Percentiles rank a stretch among this genome's conserved stretches.
Conservation (phyloP, 2,113 vertebrate genomes). For the Prunella fulvescens region DNA sequence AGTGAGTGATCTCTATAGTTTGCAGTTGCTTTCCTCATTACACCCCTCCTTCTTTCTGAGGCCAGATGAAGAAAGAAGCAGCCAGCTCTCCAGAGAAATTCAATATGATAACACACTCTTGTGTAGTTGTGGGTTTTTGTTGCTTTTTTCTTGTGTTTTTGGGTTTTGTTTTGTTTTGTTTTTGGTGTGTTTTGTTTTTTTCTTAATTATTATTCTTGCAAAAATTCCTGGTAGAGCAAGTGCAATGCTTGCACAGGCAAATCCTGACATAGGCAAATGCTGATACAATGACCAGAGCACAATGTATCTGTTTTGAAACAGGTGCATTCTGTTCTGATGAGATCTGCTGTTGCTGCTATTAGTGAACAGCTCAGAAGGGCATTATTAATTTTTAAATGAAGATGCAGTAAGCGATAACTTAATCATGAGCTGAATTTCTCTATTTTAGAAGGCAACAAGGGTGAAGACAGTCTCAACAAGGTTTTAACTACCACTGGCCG, state of each 20-base stretch:
- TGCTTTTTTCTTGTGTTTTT: too few relatives aligned
- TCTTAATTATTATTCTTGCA: not conserved
- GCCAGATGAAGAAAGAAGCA: not conserved
- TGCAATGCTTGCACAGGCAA: not conserved
- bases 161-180: too few relatives aligned
- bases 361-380: not conserved
- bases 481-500: not conserved
- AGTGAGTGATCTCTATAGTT: not conserved
- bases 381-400: not conserved
- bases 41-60: not conserved
- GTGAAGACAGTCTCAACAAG: not conserved
- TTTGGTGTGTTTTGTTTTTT: too few relatives aligned
- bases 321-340: not conserved
- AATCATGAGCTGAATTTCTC: not conserved
- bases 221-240: not conserved
- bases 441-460: not conserved
- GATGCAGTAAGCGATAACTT: not conserved
- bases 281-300: not conserved
- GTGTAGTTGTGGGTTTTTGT: accelerated
- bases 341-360: not conserved
- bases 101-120: not conserved
- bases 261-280: not conserved
- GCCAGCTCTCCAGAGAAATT: not conserved
- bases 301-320: not conserved
- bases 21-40: not conserved